A percentile compares a stretch with the other conserved stretches of the same genome.
Evolutionary conservation across 2,888 invertebrate genomes (phyloP).

Genomic region (Abscondita cerata): DNA sequence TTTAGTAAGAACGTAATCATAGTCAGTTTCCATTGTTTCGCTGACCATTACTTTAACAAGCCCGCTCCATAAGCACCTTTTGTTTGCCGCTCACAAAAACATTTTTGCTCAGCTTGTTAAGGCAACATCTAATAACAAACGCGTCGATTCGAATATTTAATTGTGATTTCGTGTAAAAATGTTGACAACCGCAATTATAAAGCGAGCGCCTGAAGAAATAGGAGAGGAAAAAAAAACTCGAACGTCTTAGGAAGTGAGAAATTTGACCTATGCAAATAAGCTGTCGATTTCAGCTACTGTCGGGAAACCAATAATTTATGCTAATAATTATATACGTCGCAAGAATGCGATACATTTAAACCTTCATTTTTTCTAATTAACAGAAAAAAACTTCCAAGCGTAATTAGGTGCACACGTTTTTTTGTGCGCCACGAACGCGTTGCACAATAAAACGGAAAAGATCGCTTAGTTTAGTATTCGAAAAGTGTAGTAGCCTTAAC

Average conservation of each 20-base stretch:
- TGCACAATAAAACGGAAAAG: background rate
- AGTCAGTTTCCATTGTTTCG: constrained; percentile 32
- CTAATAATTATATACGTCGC: constrained; percentile 9
- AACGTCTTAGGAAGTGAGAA: constrained; percentile 8
- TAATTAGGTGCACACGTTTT: no score
- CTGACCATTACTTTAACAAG: constrained; percentile 34
- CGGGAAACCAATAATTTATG: constrained; percentile 17
- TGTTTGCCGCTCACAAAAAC: constrained; percentile 34
- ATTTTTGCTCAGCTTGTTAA: no score
- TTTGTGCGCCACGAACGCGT: background rate
- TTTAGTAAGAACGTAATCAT: constrained; percentile 22
- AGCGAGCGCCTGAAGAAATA: no score
- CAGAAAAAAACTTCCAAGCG: no score
- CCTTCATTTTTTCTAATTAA: constrained; percentile 10
- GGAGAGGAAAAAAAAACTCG: no score
- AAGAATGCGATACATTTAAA: no score
- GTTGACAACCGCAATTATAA: constrained; percentile 14
- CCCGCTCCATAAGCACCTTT: constrained; percentile 35
- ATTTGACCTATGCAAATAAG: constrained; percentile 28
- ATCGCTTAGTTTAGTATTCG: constrained; percentile 16
- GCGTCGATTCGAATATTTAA: background rate
- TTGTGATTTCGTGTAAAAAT: constrained; percentile 10
- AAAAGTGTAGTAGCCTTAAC: constrained; percentile 9
- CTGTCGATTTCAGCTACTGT: constrained; percentile 34
- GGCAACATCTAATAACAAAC: no score